Conservation (phyloP, 30 jellyfish, hydroid and myxozoan genomes). For the Euphysa ruthae region DNA sequence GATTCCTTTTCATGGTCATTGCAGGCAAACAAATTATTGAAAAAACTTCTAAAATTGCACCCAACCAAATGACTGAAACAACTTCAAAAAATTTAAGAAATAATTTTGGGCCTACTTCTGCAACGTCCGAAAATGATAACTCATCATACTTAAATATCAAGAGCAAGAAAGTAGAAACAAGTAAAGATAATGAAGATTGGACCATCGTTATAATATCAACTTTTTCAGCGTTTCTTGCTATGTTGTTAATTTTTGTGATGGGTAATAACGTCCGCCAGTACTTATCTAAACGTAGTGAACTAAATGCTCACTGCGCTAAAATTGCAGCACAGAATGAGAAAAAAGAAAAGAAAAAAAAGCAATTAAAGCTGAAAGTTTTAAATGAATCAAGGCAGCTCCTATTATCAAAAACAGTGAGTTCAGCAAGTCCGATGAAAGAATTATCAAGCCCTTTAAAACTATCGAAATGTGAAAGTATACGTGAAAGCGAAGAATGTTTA, state of each 20-base stretch:
- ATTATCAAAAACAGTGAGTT: neutral
- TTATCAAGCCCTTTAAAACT: too few species aligned
- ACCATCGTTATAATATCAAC: conserved; percentile 14
- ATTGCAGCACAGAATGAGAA: conserved; percentile 7
- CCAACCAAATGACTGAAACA: neutral
- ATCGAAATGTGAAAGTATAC: neutral
- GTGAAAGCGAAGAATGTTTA: too few species aligned
- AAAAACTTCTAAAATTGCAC: neutral
- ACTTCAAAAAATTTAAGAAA: neutral
- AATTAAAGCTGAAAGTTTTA: neutral
- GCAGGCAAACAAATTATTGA: conserved; percentile 1
- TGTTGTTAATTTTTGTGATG: neutral
- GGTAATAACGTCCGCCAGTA: conserved; percentile 16
- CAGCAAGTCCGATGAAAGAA: neutral
- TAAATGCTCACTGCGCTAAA: conserved; percentile 34
- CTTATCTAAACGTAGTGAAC: conserved; percentile 5
- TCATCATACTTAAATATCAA: neutral
- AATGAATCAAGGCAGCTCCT: neutral
- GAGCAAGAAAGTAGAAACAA: neutral
- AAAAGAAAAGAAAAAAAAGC: neutral
- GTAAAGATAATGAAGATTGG: conserved; percentile 10
- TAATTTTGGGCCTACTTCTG: neutral
- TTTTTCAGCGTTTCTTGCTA: conserved; percentile 13
- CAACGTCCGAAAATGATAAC: neutral
- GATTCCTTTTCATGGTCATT: neutral